Base-by-base conservation (phyloP, 2,797 vertebrate species). In the Pelodytes ibericus region DNA sequence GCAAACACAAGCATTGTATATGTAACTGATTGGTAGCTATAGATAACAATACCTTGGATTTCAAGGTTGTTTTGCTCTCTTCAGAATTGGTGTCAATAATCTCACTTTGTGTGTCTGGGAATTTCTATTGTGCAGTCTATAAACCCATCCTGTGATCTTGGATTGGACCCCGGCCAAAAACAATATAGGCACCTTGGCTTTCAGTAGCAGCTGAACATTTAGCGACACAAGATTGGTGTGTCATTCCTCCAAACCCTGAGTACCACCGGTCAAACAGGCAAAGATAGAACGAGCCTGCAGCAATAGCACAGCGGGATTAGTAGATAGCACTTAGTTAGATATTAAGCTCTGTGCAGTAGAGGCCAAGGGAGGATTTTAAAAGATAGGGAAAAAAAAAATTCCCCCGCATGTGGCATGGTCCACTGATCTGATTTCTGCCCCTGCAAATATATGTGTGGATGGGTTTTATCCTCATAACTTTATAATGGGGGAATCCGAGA, bases 41-140 rank as follows among this genome's bases (percentile, higher is more conserved):
- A 18, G 13, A n/a, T 64, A 62, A 29, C 1, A 27, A 64, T 64
- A 44, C 61, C 33, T 39, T 31, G 1, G 10, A 10, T 41, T 66
- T 74, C 62, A 74, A 74, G 72, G 72, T 74, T 74, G 62, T 74
- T 65, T 20, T 16, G 22, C 25, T 30, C 30, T 65, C 18, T 47
- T 15, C 13, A 47, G 11, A 47, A 15, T 64, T 15, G 16, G 49
- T 47, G 72, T 67, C 62, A 74, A 65, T 74, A 65, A 44, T 47
- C 53, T 74, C 33, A 30, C 51, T 58, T 67, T 74, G 18, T 58
- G 30, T 51, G 59, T 51, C 39, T 72, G 25, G 10, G 29, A 4
- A 11, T 44, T 26, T 65, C 27, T 20, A 27, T 65, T 64, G 24
- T 47, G 39, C 39, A 65, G 24, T 24, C 39, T 47, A 24, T 65